Percentiles rank a stretch among this genome's conserved stretches.
These are phyloP conservation scores for Pantherophis alleghaniensis DNA, from an alignment of 2,797 vertebrate species.

Conservation along the genomic window DNA sequence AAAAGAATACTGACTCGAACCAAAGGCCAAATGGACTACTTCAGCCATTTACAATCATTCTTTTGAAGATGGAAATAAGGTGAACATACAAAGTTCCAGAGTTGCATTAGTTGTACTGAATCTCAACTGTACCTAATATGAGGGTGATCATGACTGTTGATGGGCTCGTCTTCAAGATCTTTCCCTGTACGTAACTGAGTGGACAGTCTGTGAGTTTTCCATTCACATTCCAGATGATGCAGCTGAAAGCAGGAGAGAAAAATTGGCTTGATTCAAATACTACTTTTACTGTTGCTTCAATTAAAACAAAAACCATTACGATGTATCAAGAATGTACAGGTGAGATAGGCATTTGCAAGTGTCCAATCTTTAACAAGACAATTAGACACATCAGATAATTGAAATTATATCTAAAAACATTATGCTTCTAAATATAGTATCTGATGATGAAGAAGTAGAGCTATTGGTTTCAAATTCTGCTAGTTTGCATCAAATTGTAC, in stretches of 20 bases:
- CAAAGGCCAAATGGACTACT: background rate
- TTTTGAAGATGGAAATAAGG: background rate
- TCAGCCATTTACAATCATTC: background rate
- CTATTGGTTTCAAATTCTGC: background rate
- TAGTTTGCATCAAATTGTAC: background rate
- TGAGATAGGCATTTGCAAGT: background rate
- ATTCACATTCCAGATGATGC: slow-evolving; percentile 85
- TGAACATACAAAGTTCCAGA: background rate
- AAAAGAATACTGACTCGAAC: background rate
- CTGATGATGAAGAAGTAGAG: background rate
- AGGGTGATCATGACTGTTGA: slow-evolving; percentile 84
- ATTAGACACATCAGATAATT: background rate
- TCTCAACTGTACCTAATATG: slow-evolving; percentile 80
- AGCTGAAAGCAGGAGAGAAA: slow-evolving; percentile 72
- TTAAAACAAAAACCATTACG: background rate
- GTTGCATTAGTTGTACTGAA: background rate
- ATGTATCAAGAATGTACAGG: background rate
- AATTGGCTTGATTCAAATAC: background rate
- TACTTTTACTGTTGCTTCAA: background rate
- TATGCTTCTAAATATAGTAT: background rate
- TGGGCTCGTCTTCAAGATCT: slow-evolving; percentile 81
- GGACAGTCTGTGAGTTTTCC: slow-evolving; percentile 82
- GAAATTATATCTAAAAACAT: background rate
- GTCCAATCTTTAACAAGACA: background rate
- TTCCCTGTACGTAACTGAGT: slow-evolving; percentile 85